phyloP scores from a whole-genome alignment of 92 coral and sea anemone species.

The Metridium senile region DNA sequence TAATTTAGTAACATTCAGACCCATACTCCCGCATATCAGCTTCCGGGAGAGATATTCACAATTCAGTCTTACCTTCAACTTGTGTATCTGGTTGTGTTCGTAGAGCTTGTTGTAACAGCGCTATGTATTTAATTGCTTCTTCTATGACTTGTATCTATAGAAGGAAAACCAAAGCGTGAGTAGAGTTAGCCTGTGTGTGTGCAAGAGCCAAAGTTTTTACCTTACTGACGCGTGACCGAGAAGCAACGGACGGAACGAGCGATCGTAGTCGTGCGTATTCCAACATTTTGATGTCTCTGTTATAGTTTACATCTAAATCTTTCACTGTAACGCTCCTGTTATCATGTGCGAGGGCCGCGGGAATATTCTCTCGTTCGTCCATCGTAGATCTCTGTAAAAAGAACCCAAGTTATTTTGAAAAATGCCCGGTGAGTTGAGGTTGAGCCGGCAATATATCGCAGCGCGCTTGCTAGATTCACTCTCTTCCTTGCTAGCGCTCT shows the following conservation, averaged over 20 bases:
- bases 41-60: conserved; percentile 57
- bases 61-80: conserved; percentile 63
- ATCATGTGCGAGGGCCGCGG: conserved; percentile 34
- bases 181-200: neutral
- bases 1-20: conserved; percentile 41
- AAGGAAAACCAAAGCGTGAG: conserved; percentile 7
- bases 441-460: neutral
- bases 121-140: conserved; percentile 98
- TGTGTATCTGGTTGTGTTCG: conserved; percentile 58
- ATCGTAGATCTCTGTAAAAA: conserved; percentile 58
- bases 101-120: conserved; percentile 87
- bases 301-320: conserved; percentile 62
- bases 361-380: conserved; percentile 57
- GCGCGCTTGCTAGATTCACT: neutral
- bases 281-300: conserved; percentile 68
- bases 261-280: conserved; percentile 93
- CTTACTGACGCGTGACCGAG: conserved; percentile 80
- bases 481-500: neutral
- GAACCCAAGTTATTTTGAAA: conserved; percentile 21
- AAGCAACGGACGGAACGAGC: conserved; percentile 89
- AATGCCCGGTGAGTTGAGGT: conserved; percentile 18
- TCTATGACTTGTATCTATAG: conserved; percentile 93
- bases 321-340: conserved; percentile 49
- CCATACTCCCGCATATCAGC: conserved; percentile 72
- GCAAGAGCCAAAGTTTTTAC: conserved; percentile 42